phyloP scores from a whole-genome alignment of 2,113 vertebrate genomes.

The Rhea pennata region DNA sequence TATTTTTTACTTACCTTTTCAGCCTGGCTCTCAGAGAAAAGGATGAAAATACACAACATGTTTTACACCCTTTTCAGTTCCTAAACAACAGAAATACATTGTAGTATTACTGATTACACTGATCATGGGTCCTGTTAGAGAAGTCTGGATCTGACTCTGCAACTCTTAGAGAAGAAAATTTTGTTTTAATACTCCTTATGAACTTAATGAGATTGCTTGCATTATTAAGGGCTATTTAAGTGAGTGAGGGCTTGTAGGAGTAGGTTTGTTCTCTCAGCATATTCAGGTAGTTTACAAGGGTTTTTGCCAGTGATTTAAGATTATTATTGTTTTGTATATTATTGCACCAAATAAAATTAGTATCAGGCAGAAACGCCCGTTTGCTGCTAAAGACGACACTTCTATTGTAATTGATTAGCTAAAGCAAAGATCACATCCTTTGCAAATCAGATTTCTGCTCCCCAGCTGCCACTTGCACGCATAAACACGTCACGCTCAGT shows the following conservation, averaged over 20 bases:
- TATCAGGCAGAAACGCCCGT: background rate
- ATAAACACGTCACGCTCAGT: fast-evolving
- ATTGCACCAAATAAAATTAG: background rate
- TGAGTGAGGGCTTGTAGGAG: background rate
- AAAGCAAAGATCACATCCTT: background rate
- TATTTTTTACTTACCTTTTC: conserved; percentile 6
- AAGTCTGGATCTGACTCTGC: background rate
- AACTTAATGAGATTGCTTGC: background rate
- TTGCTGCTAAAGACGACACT: background rate
- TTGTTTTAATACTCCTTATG: background rate
- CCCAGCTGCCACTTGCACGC: background rate
- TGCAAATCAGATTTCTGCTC: background rate
- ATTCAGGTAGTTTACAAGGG: background rate
- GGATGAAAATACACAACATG: conserved; percentile 40
- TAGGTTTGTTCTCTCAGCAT: background rate
- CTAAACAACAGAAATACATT: conserved; percentile 27
- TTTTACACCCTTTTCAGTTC: conserved; percentile 42
- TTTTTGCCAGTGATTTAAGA: background rate
- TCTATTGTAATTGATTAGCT: background rate
- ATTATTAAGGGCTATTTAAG: background rate
- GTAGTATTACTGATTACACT: conserved; percentile 1
- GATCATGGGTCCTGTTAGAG: background rate
- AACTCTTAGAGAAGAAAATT: background rate
- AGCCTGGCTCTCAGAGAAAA: conserved; percentile 36
- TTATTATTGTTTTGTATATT: background rate